These are phyloP conservation scores for Coenobita brevimanus DNA, from an alignment of 1,140 invertebrate species.

Conservation along the genomic window DNA sequence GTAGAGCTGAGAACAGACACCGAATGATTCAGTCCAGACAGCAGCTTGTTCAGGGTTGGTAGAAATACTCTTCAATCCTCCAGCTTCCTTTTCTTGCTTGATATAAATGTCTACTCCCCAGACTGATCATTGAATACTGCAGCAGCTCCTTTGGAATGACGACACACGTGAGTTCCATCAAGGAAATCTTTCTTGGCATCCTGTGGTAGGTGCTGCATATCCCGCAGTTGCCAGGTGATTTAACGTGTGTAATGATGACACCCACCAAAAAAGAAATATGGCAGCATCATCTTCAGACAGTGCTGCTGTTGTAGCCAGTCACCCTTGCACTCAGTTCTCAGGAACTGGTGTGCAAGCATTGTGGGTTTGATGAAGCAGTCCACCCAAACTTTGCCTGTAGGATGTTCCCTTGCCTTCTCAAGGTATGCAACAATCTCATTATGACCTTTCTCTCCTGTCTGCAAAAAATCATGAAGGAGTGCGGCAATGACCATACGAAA, in stretches of 20 bases:
- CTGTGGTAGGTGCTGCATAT: too few species aligned
- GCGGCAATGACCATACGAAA: background rate
- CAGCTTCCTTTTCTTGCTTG: too few species aligned
- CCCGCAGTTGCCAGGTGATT: too few species aligned
- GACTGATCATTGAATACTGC: too few species aligned
- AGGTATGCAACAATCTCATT: background rate
- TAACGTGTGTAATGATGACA: background rate
- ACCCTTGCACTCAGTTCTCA: background rate
- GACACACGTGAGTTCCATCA: too few species aligned
- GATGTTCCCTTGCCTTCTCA: constrained; percentile 6
- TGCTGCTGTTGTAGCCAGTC: background rate
- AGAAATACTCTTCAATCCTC: too few species aligned
- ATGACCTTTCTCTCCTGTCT: background rate
- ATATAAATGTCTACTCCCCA: too few species aligned
- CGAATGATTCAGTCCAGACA: too few species aligned
- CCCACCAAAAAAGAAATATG: background rate
- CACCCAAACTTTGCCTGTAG: background rate
- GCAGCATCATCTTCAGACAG: background rate
- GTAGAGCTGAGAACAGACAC: too few species aligned
- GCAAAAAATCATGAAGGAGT: background rate
- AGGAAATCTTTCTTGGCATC: too few species aligned
- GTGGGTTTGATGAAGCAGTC: background rate
- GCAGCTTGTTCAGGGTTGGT: too few species aligned
- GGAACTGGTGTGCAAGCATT: background rate
- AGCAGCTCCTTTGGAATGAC: too few species aligned